A percentile compares a stretch with the other conserved stretches of the same genome.
Evolutionary conservation across 2,888 invertebrate genomes (phyloP).

Genomic region (Calameuta pallipes): DNA sequence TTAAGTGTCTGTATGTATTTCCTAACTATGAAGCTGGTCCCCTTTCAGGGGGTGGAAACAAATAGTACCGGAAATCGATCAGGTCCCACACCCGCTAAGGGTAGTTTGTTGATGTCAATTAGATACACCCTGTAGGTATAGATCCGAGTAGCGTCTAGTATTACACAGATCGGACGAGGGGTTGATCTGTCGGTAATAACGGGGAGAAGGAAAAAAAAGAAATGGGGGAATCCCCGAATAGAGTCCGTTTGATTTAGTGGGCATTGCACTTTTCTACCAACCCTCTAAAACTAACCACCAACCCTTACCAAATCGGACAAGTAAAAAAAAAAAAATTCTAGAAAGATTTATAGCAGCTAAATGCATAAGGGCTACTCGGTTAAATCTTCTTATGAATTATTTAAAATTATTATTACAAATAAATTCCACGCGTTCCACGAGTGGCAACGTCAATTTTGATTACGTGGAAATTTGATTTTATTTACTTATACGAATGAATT

Average conservation of each 20-base stretch:
- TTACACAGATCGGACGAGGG: conserved; percentile 7
- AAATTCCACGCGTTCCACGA: too few species aligned
- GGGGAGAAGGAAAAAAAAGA: not conserved
- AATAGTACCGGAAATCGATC: not conserved
- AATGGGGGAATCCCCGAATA: not conserved
- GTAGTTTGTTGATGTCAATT: conserved; percentile 12
- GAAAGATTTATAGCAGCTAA: not conserved
- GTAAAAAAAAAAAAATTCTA: not conserved
- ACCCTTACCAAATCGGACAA: not conserved
- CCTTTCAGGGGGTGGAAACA: not conserved
- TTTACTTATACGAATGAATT: too few species aligned
- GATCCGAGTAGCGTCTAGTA: not conserved
- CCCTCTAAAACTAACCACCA: not conserved
- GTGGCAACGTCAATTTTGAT: too few species aligned
- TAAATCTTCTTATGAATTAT: not conserved
- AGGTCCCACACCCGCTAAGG: not conserved
- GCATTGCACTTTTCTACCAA: not conserved
- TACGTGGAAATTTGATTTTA: too few species aligned
- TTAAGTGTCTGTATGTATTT: not conserved
- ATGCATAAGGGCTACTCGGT: not conserved
- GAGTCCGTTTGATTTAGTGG: not conserved
- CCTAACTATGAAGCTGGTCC: not conserved
- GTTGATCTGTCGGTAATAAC: conserved; percentile 8
- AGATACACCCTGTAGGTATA: conserved; percentile 8
- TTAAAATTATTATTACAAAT: not conserved